These are phyloP conservation scores for Cyanoramphus novaezelandiae DNA, from an alignment of 2,113 vertebrate species.

Conservation along the genomic window DNA sequence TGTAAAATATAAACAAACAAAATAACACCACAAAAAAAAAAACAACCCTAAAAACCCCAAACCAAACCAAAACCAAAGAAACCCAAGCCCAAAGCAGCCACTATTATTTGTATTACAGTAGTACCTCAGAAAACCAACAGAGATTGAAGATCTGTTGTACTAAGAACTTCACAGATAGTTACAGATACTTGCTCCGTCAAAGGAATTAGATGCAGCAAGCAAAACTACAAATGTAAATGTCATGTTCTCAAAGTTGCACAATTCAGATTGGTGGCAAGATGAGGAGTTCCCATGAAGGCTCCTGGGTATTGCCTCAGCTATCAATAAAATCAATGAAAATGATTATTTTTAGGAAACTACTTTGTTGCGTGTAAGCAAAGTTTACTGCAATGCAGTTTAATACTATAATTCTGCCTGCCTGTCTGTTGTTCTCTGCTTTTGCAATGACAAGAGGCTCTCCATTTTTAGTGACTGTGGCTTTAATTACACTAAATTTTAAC, in stretches of 20 bases:
- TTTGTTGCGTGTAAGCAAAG: neutral
- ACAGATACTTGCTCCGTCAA: neutral
- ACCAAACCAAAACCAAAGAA: neutral
- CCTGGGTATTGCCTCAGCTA: neutral
- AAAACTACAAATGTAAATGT: neutral
- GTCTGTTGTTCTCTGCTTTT: neutral
- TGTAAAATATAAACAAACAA: neutral
- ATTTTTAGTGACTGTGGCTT: neutral
- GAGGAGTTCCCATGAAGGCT: neutral
- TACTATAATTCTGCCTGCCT: neutral
- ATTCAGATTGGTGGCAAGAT: neutral
- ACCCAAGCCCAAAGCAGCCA: neutral
- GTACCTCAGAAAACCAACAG: neutral
- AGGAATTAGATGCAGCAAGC: neutral
- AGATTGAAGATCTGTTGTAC: neutral
- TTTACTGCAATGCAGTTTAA: neutral
- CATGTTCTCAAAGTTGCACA: neutral
- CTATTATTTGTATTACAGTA: neutral
- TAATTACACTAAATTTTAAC: neutral
- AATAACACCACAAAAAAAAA: neutral
- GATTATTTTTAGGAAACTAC: neutral
- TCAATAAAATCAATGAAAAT: neutral
- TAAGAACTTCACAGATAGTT: neutral
- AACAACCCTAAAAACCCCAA: no score
- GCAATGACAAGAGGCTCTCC: rapidly evolving